Evolutionary conservation across 1,140 invertebrate species (phyloP).

Genomic region (Drosophila willistoni): DNA sequence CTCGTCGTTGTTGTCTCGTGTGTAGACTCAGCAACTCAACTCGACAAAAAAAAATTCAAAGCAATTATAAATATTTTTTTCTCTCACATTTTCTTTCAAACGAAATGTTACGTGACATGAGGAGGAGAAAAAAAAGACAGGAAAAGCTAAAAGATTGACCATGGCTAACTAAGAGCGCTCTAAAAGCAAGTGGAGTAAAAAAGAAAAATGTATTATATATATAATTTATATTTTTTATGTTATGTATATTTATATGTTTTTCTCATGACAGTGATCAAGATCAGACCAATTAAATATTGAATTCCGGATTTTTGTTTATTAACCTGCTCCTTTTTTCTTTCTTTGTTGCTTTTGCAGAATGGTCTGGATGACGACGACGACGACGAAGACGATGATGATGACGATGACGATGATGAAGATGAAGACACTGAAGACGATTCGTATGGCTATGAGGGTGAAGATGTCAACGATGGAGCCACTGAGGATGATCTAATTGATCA

Average conservation of each 20-base stretch:
- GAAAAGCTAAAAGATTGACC: slow-evolving; percentile 25
- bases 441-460: slow-evolving; percentile 68
- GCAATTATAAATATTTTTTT: slow-evolving; percentile 62
- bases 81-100: slow-evolving; percentile 8
- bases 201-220: background rate
- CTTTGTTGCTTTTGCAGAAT: slow-evolving; percentile 43
- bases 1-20: slow-evolving; percentile 38
- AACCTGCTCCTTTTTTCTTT: background rate
- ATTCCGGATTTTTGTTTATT: background rate
- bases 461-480: slow-evolving; percentile 55
- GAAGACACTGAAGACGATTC: slow-evolving; percentile 73
- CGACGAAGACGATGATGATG: slow-evolving; percentile 18
- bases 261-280: slow-evolving; percentile 35
- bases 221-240: no score
- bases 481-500: slow-evolving; percentile 79
- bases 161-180: background rate
- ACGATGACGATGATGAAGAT: slow-evolving; percentile 15
- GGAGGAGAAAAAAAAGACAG: slow-evolving; percentile 18
- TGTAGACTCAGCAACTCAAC: background rate
- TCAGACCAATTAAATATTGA: slow-evolving; percentile 44
- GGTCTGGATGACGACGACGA: slow-evolving; percentile 69
- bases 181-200: slow-evolving; percentile 7
- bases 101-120: slow-evolving; percentile 49
- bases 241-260: slow-evolving; percentile 5
- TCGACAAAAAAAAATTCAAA: slow-evolving; percentile 55